Percentiles rank a stretch among this genome's conserved stretches.
phyloP scores from a whole-genome alignment of 2,888 invertebrate species.

The Drosophila picticornis region DNA sequence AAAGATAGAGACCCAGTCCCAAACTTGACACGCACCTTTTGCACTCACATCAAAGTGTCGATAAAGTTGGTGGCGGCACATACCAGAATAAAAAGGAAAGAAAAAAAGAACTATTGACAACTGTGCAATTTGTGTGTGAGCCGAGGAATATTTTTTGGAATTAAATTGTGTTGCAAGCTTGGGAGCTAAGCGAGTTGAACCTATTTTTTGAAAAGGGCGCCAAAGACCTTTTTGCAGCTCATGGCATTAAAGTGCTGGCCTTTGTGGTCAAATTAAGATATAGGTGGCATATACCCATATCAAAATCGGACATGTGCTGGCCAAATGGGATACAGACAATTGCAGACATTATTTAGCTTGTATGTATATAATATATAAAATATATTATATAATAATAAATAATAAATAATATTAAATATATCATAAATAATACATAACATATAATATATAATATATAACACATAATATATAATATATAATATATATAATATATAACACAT shows the following conservation, averaged over 20 bases:
- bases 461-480: too few relatives aligned
- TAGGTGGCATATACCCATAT: constrained; percentile 65
- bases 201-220: constrained; percentile 30
- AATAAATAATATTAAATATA: too few relatives aligned
- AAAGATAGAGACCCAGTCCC: constrained; percentile 27
- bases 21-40: constrained; percentile 66
- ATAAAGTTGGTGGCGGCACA: constrained; percentile 37
- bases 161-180: constrained; percentile 57
- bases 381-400: too few relatives aligned
- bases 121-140: constrained; percentile 37
- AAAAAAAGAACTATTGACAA: constrained; percentile 60
- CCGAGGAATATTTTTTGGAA: constrained; percentile 25
- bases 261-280: constrained; percentile 76
- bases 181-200: constrained; percentile 26
- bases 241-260: constrained; percentile 59
- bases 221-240: constrained; percentile 49
- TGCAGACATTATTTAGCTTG: constrained; percentile 1
- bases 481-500: too few relatives aligned
- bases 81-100: constrained; percentile 8
- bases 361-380: not conserved
- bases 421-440: too few relatives aligned
- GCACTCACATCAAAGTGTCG: constrained; percentile 62
- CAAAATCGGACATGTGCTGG: constrained; percentile 56
- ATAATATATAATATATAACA: too few relatives aligned
- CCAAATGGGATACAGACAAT: constrained; percentile 31